These are phyloP conservation scores for Cyprinodon brontotheroides DNA, from an alignment of 2,113 vertebrate genomes.

Conservation along the genomic window DNA sequence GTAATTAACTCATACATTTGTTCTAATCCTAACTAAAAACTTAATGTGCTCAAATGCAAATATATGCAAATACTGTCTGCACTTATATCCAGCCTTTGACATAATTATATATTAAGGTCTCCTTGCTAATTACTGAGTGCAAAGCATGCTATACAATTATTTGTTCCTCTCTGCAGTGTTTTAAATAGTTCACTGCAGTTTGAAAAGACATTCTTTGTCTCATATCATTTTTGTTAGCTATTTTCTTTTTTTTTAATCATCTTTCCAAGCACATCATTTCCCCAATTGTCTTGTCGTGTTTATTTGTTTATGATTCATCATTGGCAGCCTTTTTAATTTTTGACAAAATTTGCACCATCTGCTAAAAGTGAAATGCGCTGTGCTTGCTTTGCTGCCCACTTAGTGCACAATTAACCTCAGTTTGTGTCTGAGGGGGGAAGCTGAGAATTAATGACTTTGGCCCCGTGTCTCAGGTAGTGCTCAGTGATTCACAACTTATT, in stretches of 20 bases:
- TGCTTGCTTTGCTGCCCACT: constrained; percentile 5
- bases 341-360: constrained; percentile 18
- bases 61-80: not conserved
- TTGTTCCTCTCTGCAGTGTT: not conserved
- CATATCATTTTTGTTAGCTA: not conserved
- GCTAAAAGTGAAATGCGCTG: constrained; percentile 7
- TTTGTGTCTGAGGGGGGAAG: constrained; percentile 14
- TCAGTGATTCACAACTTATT: constrained; percentile 10
- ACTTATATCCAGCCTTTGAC: not conserved
- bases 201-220: not conserved
- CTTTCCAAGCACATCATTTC: not conserved
- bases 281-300: not conserved
- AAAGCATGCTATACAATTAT: not conserved
- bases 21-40: constrained; percentile 2
- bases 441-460: constrained; percentile 33
- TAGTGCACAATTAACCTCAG: constrained; percentile 26
- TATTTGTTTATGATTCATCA: constrained; percentile 5
- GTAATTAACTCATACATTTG: constrained; percentile 25
- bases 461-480: constrained; percentile 20
- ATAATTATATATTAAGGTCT: not conserved
- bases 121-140: not conserved
- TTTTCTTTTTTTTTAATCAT: not conserved
- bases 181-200: not conserved
- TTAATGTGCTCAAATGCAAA: constrained; percentile 3
- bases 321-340: not conserved